phyloP scores from a whole-genome alignment of 1,140 invertebrate species.

The Planococcus citri region DNA sequence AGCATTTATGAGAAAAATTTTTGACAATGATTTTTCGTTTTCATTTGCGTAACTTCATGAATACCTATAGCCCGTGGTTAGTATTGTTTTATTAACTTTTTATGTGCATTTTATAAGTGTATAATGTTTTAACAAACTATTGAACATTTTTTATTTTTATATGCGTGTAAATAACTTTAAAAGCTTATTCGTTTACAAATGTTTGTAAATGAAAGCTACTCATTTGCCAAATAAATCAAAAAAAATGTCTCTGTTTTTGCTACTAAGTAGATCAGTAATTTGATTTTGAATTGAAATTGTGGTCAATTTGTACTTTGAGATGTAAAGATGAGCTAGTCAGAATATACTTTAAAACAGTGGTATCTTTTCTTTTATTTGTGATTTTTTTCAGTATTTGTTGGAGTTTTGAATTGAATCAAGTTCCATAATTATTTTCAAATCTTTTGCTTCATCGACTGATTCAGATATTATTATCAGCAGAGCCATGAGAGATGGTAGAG shows the following conservation, averaged over 20 bases:
- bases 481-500: too few relatives aligned
- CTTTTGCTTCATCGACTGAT: too few relatives aligned
- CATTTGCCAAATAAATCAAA: not conserved
- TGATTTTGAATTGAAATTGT: not conserved
- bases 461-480: too few relatives aligned
- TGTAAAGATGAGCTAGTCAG: not conserved
- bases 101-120: not conserved
- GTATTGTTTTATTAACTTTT: not conserved
- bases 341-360: too few relatives aligned
- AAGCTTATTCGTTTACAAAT: not conserved
- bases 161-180: not conserved
- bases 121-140: not conserved
- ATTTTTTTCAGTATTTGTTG: too few relatives aligned
- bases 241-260: not conserved
- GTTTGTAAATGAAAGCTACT: not conserved
- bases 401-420: too few relatives aligned
- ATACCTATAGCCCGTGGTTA: not conserved
- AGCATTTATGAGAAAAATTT: too few relatives aligned
- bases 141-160: slow-evolving; percentile 9
- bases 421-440: too few relatives aligned
- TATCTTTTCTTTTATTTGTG: too few relatives aligned
- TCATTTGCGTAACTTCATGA: too few relatives aligned
- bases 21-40: too few relatives aligned
- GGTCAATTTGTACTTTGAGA: not conserved
- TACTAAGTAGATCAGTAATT: too few relatives aligned